Conservation (phyloP, 2,888 invertebrate species). For the Lasioglossum leucozonium region DNA sequence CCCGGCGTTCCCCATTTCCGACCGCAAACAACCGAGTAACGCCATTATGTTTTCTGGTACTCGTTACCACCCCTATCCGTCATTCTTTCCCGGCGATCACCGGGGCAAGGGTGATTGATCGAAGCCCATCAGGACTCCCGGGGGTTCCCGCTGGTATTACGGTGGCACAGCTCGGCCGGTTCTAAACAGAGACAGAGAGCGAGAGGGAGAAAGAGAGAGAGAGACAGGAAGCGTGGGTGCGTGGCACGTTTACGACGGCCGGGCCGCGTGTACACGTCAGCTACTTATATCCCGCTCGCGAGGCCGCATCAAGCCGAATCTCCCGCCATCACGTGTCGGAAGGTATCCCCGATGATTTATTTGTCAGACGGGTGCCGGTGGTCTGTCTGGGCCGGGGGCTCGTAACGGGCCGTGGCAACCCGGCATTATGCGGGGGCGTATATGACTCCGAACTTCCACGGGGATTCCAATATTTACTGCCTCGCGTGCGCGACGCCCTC, state of each 20-base stretch:
- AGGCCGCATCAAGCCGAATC: conserved; percentile 58
- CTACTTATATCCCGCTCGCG: conserved; percentile 30
- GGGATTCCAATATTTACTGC: conserved; percentile 72
- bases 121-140: conserved; percentile 1
- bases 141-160: background rate
- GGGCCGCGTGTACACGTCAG: conserved; percentile 17
- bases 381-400: conserved; percentile 32
- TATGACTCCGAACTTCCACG: conserved; percentile 71
- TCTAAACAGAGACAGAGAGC: background rate
- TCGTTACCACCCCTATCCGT: conserved; percentile 12
- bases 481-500: conserved; percentile 66
- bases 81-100: conserved; percentile 1
- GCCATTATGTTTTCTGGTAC: background rate
- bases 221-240: conserved; percentile 12
- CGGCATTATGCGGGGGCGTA: conserved; percentile 69
- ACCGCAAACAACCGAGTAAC: background rate
- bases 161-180: background rate
- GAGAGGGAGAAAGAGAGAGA: background rate
- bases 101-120: conserved; percentile 28
- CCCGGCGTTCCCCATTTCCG: conserved; percentile 4
- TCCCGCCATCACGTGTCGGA: conserved; percentile 65
- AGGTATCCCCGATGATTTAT: conserved; percentile 75
- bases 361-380: conserved; percentile 51
- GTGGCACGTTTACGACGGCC: conserved; percentile 22
- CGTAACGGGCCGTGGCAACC: conserved; percentile 66